Percentiles rank a stretch among this genome's conserved stretches.
These are phyloP conservation scores for Scaptomyza parva DNA, from an alignment of 2,888 invertebrate genomes.

Conservation along the genomic window DNA sequence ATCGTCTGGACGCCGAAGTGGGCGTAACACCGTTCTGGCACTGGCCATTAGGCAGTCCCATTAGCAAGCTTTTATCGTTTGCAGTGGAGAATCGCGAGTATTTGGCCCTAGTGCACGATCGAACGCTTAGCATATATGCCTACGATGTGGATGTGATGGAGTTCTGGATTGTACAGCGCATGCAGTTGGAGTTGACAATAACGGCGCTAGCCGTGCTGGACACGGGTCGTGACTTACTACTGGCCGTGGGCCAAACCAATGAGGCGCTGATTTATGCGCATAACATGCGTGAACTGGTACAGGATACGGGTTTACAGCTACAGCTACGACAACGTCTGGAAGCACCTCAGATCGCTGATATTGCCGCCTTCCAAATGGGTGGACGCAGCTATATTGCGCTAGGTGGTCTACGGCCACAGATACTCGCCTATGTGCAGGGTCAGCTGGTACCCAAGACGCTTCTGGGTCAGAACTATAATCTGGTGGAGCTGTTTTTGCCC, in stretches of 20 bases:
- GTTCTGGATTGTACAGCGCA: slow-evolving; percentile 82
- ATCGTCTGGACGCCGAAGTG: slow-evolving; percentile 52
- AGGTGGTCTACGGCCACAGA: slow-evolving; percentile 81
- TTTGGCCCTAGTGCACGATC: slow-evolving; percentile 68
- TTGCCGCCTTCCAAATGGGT: slow-evolving; percentile 83
- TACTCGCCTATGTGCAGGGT: slow-evolving; percentile 82
- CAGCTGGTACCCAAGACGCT: slow-evolving; percentile 81
- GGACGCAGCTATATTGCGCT: slow-evolving; percentile 83
- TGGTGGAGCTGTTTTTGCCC: slow-evolving; percentile 82
- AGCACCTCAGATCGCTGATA: slow-evolving; percentile 73
- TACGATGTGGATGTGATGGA: slow-evolving; percentile 70
- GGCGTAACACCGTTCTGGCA: slow-evolving; percentile 69
- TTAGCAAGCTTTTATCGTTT: slow-evolving; percentile 71
- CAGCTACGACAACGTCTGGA: slow-evolving; percentile 56
- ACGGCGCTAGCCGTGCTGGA: slow-evolving; percentile 76
- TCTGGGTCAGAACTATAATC: slow-evolving; percentile 82
- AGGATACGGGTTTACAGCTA: slow-evolving; percentile 62
- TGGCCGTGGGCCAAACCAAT: slow-evolving; percentile 80
- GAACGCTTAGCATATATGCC: slow-evolving; percentile 79
- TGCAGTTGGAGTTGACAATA: slow-evolving; percentile 69
- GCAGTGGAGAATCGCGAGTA: slow-evolving; percentile 65
- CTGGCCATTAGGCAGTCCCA: slow-evolving; percentile 72
- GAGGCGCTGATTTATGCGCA: slow-evolving; percentile 76
- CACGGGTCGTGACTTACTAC: slow-evolving; percentile 80
- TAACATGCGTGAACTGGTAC: slow-evolving; percentile 56